Evolutionary conservation across 1,140 invertebrate species (phyloP).

Genomic region (Macrosteles quadrilineatus): DNA sequence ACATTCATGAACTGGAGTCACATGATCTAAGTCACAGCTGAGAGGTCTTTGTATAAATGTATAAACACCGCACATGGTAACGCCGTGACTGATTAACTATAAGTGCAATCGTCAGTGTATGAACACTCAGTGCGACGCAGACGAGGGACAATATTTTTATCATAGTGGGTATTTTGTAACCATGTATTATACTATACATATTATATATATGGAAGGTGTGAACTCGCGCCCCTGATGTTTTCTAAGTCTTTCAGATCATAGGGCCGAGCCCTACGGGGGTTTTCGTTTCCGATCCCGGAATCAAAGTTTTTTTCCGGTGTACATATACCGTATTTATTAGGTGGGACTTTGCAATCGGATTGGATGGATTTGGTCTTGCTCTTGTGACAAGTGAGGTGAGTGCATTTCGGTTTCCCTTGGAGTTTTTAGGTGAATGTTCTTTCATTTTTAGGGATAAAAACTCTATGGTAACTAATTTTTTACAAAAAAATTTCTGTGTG

Average conservation of each 20-base stretch:
- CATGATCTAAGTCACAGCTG: too few species aligned
- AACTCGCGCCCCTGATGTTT: background rate
- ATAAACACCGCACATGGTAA: background rate
- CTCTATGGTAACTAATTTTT: too few species aligned
- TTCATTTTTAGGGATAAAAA: too few species aligned
- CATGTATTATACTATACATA: conserved; percentile 17
- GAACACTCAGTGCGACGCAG: background rate
- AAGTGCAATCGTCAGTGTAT: background rate
- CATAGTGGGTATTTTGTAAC: conserved; percentile 24
- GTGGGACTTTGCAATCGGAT: too few species aligned
- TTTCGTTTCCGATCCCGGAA: background rate
- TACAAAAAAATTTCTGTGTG: too few species aligned
- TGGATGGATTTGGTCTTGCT: too few species aligned
- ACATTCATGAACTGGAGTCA: too few species aligned
- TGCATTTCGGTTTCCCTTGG: background rate
- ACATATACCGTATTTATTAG: conserved; percentile 11
- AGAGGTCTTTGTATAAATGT: conserved; percentile 14
- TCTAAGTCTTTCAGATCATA: conserved; percentile 9
- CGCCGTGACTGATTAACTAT: conserved; percentile 8
- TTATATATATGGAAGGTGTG: background rate
- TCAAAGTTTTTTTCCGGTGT: background rate
- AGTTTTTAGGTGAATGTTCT: too few species aligned
- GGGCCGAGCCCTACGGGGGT: background rate
- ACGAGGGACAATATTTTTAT: conserved; percentile 19
- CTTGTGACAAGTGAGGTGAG: background rate